These are phyloP conservation scores for Drosophila nigrodunni DNA, from an alignment of 1,140 invertebrate species.

Conservation along the genomic window DNA sequence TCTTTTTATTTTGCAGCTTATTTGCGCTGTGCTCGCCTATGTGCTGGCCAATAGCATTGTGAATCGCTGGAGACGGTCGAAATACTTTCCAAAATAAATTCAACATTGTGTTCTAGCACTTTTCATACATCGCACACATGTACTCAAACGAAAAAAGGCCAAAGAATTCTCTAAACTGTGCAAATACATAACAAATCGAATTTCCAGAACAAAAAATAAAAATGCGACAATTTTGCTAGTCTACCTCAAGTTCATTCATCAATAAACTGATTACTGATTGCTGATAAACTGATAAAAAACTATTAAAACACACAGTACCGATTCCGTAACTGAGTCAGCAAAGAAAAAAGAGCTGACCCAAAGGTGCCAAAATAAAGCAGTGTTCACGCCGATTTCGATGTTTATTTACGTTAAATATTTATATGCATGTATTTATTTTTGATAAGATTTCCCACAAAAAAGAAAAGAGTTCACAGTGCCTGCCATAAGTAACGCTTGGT, in stretches of 20 bases:
- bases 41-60: conserved; percentile 79
- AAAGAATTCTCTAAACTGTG: conserved; percentile 77
- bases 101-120: conserved; percentile 12
- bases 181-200: conserved; percentile 57
- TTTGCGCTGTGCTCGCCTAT: conserved; percentile 72
- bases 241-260: conserved; percentile 55
- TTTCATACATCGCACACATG: conserved; percentile 33
- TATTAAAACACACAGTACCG: neutral
- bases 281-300: conserved; percentile 5
- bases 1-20: conserved; percentile 49
- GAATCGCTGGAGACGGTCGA: conserved; percentile 82
- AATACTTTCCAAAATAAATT: conserved; percentile 77
- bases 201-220: conserved; percentile 56
- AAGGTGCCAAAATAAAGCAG: conserved; percentile 45
- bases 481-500: conserved; percentile 14
- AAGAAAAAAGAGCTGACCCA: conserved; percentile 22
- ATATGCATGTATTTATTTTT: conserved; percentile 48
- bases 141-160: conserved; percentile 51
- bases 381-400: conserved; percentile 56
- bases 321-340: conserved; percentile 17
- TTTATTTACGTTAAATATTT: conserved; percentile 36
- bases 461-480: conserved; percentile 19
- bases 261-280: conserved; percentile 1
- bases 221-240: conserved; percentile 54
- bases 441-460: conserved; percentile 45